These are phyloP conservation scores for Polia nebulosa DNA, from an alignment of 2,888 invertebrate species.

Conservation along the genomic window DNA sequence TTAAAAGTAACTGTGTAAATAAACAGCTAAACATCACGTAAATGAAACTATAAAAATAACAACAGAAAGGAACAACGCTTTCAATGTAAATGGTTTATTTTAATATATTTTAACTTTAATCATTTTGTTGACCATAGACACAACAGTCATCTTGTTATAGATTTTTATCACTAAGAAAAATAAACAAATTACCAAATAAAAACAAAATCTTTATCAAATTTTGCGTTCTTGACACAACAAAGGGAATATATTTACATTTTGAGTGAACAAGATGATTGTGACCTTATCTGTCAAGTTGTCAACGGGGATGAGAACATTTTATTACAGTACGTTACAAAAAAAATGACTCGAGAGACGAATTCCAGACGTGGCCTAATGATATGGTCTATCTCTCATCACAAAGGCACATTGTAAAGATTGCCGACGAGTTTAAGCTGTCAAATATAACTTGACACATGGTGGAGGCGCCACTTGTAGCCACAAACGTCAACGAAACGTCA, in stretches of 20 bases:
- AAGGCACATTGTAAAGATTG: slow-evolving; percentile 72
- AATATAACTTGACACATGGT: slow-evolving; percentile 39
- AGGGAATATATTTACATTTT: slow-evolving; percentile 52
- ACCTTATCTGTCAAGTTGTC: slow-evolving; percentile 60
- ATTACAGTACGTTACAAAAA: slow-evolving; percentile 47
- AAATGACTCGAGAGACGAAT: slow-evolving; percentile 39
- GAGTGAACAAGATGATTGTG: slow-evolving; percentile 35
- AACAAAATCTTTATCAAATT: slow-evolving; percentile 12
- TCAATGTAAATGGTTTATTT: slow-evolving; percentile 47
- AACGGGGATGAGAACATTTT: slow-evolving; percentile 51
- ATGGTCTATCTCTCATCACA: slow-evolving; percentile 62
- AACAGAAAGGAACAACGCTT: slow-evolving; percentile 42
- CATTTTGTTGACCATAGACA: slow-evolving; percentile 21
- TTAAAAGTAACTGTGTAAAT: slow-evolving; percentile 55
- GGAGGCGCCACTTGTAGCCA: slow-evolving; percentile 29
- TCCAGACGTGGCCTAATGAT: slow-evolving; percentile 58
- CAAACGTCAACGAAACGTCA: slow-evolving; percentile 45
- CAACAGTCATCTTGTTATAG: neutral
- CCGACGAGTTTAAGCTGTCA: slow-evolving; percentile 57
- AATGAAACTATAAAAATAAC: slow-evolving; percentile 56
- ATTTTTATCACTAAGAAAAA: slow-evolving; percentile 1
- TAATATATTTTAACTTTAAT: slow-evolving; percentile 48
- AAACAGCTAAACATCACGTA: slow-evolving; percentile 58
- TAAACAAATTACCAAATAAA: slow-evolving; percentile 8
- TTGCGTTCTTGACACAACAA: slow-evolving; percentile 40